Evolutionary conservation across 2,888 invertebrate genomes (phyloP), one percentile per base, ranked within the genome.

Genomic region (Odontocerum albicorne): DNA sequence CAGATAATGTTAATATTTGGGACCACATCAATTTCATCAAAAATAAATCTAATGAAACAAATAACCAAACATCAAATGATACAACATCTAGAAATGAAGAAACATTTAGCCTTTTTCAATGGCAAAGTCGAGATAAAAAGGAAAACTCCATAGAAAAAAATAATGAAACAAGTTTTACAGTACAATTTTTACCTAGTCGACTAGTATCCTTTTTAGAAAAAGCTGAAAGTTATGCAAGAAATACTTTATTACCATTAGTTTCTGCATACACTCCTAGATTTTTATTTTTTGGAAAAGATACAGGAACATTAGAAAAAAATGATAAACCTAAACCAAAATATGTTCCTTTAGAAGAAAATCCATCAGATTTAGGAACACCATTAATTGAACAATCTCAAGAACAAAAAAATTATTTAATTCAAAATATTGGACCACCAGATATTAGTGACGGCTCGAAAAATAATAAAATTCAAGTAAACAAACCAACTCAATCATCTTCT

Each of bases 171-270:
- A 70, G 76, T 54, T 77, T 83, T 52, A 89, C 87, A 0, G 88
- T 92, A 0, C 92, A 92, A 68, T 83, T 90, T 65, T 72, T 92
- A 36, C 92, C 92, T 0, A 86, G 89, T 61, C 78, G 89, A 22
- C 70, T 92, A 1, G 89, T 89, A 1, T 86, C 87, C 3, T 84
- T 92, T 69, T 81, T 92, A 40, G 87, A 90, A 32, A 84, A 90
- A 63, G 92, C 91, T 0, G 92, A 92, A 66, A 80, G 85, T 43
- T 91, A 91, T 68, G 90, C 91, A 0, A 78, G 89, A 47, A 87
- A 89, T 67, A 90, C 88, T 0, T 74, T 90, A 1, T 69, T 90
- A 47, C 90, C 90, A 0, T 68, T 90, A 4, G 88, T 90, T 7
- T 89, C 89, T 10, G 87, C 87, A 38, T 88, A 90, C 68, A 88